Conservation (phyloP, 2,797 vertebrate genomes). For the Arrhamphus sclerolepis region DNA sequence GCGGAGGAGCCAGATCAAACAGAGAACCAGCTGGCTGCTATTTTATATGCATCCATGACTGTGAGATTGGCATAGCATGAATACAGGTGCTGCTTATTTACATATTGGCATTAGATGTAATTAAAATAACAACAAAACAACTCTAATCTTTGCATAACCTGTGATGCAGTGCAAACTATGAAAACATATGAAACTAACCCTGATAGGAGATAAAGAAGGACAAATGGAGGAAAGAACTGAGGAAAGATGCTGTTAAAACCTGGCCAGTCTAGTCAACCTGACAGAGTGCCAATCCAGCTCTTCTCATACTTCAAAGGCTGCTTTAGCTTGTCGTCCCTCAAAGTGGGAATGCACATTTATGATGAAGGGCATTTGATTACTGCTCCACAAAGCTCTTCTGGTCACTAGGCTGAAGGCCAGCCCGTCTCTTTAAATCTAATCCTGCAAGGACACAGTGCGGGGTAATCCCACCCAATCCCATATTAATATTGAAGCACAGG, state of each 20-base stretch:
- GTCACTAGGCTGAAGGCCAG: conserved; percentile 63
- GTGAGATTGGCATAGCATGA: conserved; percentile 61
- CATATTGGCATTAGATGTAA: conserved; percentile 64
- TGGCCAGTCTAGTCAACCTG: conserved; percentile 40
- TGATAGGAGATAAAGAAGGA: conserved; percentile 15
- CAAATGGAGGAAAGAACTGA: conserved; percentile 17
- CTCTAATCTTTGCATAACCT: conserved; percentile 64
- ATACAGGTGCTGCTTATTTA: conserved; percentile 77
- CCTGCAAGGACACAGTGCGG: conserved; percentile 56
- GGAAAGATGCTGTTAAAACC: conserved; percentile 15
- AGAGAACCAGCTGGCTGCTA: conserved; percentile 73
- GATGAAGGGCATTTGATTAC: conserved; percentile 72
- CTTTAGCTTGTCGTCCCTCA: conserved; percentile 64
- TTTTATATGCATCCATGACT: conserved; percentile 71
- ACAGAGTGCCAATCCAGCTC: conserved; percentile 60
- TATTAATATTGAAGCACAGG: conserved; percentile 42
- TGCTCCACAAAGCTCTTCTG: conserved; percentile 66
- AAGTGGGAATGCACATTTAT: conserved; percentile 64
- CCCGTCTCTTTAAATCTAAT: conserved; percentile 66
- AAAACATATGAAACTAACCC: conserved; percentile 13
- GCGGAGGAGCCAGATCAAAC: conserved; percentile 71
- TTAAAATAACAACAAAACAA: conserved; percentile 66
- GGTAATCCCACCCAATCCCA: conserved; percentile 50
- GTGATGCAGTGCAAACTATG: conserved; percentile 26
- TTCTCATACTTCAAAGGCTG: conserved; percentile 73